These are phyloP conservation scores for Tenodera sinensis DNA, from an alignment of 2,888 invertebrate species.

Conservation along the genomic window DNA sequence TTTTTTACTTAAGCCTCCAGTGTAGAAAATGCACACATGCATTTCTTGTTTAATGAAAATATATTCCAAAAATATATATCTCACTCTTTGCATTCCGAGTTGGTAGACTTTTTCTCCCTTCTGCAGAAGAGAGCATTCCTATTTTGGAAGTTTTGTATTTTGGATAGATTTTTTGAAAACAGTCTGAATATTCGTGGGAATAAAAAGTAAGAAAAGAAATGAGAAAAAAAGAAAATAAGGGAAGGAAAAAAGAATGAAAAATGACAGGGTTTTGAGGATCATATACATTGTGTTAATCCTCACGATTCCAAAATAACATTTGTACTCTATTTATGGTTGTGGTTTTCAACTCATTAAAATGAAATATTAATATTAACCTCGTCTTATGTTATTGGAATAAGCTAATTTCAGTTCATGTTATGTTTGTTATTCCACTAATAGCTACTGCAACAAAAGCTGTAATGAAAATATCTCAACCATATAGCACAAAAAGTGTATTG, in stretches of 20 bases:
- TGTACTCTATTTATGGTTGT: background rate
- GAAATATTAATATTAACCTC: background rate
- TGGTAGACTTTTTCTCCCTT: background rate
- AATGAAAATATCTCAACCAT: background rate
- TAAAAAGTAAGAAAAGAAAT: background rate
- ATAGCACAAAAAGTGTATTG: background rate
- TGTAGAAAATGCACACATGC: background rate
- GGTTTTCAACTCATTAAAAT: background rate
- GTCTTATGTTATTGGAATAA: background rate
- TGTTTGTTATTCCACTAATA: background rate
- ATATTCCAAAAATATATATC: background rate
- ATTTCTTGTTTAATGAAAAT: background rate
- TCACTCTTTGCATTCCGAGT: background rate
- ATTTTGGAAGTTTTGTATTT: slow-evolving; percentile 11
- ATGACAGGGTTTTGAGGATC: background rate
- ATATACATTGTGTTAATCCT: background rate
- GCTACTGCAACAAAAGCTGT: background rate
- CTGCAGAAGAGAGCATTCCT: background rate
- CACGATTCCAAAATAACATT: background rate
- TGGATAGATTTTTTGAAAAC: background rate
- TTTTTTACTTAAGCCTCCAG: background rate
- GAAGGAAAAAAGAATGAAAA: background rate
- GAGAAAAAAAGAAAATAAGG: background rate
- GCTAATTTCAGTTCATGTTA: background rate
- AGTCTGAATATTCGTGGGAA: background rate